phyloP scores from a whole-genome alignment of 2,888 invertebrate species.

The Acholoe squamosa region DNA sequence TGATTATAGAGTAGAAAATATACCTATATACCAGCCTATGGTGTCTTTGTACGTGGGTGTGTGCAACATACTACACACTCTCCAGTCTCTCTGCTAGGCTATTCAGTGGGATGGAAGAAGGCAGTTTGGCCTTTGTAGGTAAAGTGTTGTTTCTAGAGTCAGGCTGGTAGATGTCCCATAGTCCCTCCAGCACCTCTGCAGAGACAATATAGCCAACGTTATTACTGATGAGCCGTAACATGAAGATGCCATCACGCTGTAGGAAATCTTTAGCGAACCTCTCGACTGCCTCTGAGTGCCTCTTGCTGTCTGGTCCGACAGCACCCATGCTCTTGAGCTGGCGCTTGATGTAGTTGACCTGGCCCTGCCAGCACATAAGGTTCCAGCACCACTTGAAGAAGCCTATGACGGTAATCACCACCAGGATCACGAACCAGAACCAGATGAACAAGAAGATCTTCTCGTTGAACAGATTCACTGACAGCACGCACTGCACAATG shows the following conservation, averaged over 20 bases:
- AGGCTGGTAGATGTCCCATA: conserved; percentile 57
- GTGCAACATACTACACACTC: conserved; percentile 8
- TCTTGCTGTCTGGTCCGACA: conserved; percentile 35
- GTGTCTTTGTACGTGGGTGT: not conserved
- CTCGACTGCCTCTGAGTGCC: conserved; percentile 36
- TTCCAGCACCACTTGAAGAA: conserved; percentile 83
- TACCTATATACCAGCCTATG: not conserved
- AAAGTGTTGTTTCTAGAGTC: not conserved
- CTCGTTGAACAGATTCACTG: conserved; percentile 75
- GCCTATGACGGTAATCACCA: conserved; percentile 81
- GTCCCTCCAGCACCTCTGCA: conserved; percentile 44
- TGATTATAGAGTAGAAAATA: too few species aligned
- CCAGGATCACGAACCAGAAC: conserved; percentile 84
- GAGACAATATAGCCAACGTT: conserved; percentile 56
- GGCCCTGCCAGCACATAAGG: conserved; percentile 76
- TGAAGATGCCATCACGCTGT: conserved; percentile 60
- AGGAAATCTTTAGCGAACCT: conserved; percentile 57
- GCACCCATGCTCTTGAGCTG: conserved; percentile 34
- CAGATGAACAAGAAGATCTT: conserved; percentile 84
- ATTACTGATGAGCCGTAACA: conserved; percentile 59
- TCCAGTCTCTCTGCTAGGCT: conserved; percentile 61
- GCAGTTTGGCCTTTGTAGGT: not conserved
- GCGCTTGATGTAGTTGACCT: conserved; percentile 62
- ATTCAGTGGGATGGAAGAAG: conserved; percentile 47
- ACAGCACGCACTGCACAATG: conserved; percentile 82